These are phyloP conservation scores for Amblyteles armatorius DNA, from an alignment of 2,888 invertebrate species.

Conservation along the genomic window DNA sequence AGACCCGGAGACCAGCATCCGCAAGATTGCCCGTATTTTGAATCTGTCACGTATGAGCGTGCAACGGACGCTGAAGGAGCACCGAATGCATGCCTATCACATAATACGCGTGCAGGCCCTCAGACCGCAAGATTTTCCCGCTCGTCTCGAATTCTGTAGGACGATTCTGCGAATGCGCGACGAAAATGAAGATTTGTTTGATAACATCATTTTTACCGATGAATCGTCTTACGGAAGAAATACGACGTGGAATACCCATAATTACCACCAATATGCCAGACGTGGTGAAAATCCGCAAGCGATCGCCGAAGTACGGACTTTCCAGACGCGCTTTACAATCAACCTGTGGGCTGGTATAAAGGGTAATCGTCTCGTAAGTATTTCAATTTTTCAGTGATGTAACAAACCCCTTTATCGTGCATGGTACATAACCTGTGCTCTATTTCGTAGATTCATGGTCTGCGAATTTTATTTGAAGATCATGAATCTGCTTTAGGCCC, in stretches of 20 bases:
- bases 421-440: background rate
- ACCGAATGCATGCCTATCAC: background rate
- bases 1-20: background rate
- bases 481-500: background rate
- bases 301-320: background rate
- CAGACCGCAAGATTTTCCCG: background rate
- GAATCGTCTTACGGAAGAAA: background rate
- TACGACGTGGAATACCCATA: background rate
- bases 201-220: no score
- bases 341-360: background rate
- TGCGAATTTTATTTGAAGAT: background rate
- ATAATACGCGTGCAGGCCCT: slow-evolving; percentile 2
- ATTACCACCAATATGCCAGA: background rate
- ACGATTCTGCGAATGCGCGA: background rate
- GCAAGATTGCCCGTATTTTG: background rate
- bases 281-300: background rate
- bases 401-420: background rate
- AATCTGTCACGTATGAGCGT: background rate
- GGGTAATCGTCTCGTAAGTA: background rate
- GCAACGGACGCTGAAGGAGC: background rate
- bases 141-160: background rate
- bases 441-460: background rate
- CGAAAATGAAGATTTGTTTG: background rate
- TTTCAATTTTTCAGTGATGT: no score
- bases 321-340: background rate